Conservation (phyloP, 2,888 invertebrate genomes). For the Caenorhabditis becei region DNA sequence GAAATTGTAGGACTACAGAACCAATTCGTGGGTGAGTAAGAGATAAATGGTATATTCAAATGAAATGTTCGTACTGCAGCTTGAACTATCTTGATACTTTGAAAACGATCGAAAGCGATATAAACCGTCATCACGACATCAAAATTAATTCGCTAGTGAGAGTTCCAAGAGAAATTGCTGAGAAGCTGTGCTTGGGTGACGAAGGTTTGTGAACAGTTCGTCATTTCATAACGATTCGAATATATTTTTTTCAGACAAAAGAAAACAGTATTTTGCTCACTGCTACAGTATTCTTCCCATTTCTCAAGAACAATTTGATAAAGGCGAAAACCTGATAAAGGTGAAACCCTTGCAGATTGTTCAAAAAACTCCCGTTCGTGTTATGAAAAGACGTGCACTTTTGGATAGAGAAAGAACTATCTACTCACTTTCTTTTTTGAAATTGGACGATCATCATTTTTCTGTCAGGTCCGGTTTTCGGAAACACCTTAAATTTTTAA, state of each 20-base stretch:
- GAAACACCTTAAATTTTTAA: background rate
- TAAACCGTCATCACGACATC: slow-evolving; percentile 68
- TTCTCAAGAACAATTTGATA: slow-evolving; percentile 48
- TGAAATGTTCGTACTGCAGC: slow-evolving; percentile 26
- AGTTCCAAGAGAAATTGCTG: slow-evolving; percentile 67
- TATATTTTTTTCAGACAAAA: slow-evolving; percentile 68
- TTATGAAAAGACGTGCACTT: slow-evolving; percentile 79
- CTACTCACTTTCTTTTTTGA: slow-evolving; percentile 70
- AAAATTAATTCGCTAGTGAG: slow-evolving; percentile 66
- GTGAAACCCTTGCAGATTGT: slow-evolving; percentile 51
- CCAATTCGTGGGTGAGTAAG: slow-evolving; percentile 56
- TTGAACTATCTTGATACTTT: slow-evolving; percentile 54
- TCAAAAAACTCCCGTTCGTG: slow-evolving; percentile 74
- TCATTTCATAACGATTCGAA: no score
- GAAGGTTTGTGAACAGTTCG: slow-evolving; percentile 59
- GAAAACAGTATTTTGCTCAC: slow-evolving; percentile 78
- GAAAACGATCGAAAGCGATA: slow-evolving; percentile 54
- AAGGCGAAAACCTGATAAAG: slow-evolving; percentile 30
- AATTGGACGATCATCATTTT: slow-evolving; percentile 73
- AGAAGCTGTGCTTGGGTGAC: slow-evolving; percentile 75
- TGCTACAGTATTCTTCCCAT: slow-evolving; percentile 77
- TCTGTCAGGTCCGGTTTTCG: slow-evolving; percentile 57
- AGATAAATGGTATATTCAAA: background rate
- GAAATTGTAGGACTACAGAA: slow-evolving; percentile 83
- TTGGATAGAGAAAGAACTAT: slow-evolving; percentile 76